A percentile compares a stretch with the other conserved stretches of the same genome.
phyloP scores from a whole-genome alignment of 2,797 vertebrate genomes.

The Spondyliosoma cantharus region DNA sequence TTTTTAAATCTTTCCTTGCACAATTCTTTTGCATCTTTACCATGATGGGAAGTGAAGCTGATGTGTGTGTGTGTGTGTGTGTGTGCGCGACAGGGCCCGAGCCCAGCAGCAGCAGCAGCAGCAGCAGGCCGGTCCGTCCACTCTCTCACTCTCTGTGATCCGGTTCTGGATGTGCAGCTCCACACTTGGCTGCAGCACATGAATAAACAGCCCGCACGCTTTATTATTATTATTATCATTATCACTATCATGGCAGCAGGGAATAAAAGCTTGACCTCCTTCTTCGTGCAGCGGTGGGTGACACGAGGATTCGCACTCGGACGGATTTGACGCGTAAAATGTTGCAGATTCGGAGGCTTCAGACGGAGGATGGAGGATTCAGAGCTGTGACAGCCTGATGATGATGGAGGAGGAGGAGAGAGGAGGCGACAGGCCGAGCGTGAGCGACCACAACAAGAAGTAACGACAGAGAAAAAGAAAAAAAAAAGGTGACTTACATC shows the following conservation, averaged over 20 bases:
- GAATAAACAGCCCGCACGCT: conserved; percentile 27
- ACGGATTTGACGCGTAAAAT: not conserved
- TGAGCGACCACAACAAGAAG: conserved; percentile 14
- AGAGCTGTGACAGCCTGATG: conserved; percentile 14
- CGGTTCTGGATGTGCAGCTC: not conserved
- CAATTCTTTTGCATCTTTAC: conserved; percentile 64
- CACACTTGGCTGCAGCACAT: conserved; percentile 32
- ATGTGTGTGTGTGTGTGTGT: conserved; percentile 4
- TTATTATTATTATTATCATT: not conserved
- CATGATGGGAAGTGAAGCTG: conserved; percentile 45
- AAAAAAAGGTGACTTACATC: conserved; percentile 73
- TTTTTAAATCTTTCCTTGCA: conserved; percentile 36
- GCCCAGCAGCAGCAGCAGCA: not conserved
- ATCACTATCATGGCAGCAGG: not conserved
- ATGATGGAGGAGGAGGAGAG: conserved; percentile 11
- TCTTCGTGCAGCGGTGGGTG: not conserved
- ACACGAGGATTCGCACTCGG: conserved; percentile 4
- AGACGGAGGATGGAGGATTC: too few relatives aligned
- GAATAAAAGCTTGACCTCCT: conserved; percentile 18
- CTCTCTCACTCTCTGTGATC: not conserved
- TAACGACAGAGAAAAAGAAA: conserved; percentile 1
- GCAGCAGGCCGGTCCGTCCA: conserved; percentile 33
- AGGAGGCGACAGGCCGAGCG: conserved; percentile 47
- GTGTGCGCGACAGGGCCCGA: conserved; percentile 24
- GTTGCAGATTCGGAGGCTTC: too few relatives aligned